Percentiles rank a stretch among this genome's conserved stretches.
phyloP scores from a whole-genome alignment of 2,113 vertebrate species.

The Columbina picui region DNA sequence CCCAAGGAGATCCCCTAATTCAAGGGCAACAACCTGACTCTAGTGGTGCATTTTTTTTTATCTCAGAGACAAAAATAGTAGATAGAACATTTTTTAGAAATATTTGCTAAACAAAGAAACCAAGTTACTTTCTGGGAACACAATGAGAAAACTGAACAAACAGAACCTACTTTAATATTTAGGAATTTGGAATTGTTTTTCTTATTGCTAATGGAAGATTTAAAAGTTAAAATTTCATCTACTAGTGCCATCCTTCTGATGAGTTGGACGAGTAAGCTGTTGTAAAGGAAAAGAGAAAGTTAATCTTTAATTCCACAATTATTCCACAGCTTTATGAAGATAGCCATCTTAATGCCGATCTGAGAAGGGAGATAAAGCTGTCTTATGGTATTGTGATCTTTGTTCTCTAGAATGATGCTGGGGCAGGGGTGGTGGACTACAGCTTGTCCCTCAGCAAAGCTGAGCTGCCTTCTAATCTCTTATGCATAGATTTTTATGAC shows the following conservation, averaged over 20 bases:
- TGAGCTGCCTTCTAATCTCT: conserved; percentile 45
- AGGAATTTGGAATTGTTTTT: neutral
- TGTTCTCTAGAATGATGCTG: neutral
- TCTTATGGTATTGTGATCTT: neutral
- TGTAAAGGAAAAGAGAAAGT: conserved; percentile 3
- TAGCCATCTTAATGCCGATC: conserved; percentile 37
- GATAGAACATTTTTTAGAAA: neutral
- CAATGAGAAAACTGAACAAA: neutral
- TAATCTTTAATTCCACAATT: conserved; percentile 45
- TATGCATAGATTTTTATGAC: conserved; percentile 46
- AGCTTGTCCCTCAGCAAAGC: neutral
- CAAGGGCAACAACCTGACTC: neutral
- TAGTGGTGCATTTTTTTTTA: neutral
- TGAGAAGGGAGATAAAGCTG: conserved; percentile 39
- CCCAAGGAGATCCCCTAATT: neutral
- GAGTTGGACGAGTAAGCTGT: neutral
- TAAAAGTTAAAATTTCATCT: neutral
- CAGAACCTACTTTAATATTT: neutral
- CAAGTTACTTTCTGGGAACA: neutral
- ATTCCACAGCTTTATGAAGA: conserved; percentile 24
- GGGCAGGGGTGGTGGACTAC: neutral
- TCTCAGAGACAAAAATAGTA: neutral
- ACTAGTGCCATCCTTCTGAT: neutral
- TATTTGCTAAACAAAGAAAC: neutral
- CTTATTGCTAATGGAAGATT: neutral